These are phyloP conservation scores for Papilio xuthus DNA, from an alignment of 1,140 invertebrate genomes.

Conservation along the genomic window DNA sequence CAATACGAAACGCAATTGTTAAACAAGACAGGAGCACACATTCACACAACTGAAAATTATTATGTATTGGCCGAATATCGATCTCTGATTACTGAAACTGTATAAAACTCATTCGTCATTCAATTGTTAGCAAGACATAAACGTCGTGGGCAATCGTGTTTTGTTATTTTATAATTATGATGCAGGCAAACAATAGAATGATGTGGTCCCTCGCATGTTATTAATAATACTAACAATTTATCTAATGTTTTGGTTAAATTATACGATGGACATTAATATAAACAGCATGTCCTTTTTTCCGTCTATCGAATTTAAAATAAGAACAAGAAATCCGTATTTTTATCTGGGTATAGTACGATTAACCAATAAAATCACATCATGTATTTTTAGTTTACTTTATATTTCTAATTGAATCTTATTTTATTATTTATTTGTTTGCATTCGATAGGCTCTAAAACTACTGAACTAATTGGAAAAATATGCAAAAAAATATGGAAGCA, in stretches of 20 bases:
- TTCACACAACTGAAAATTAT: conserved; percentile 30
- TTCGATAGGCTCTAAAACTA: too few relatives aligned
- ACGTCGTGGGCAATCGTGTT: conserved; percentile 57
- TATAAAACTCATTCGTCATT: conserved; percentile 69
- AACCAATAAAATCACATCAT: too few relatives aligned
- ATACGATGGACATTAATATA: not conserved
- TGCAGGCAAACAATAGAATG: conserved; percentile 34
- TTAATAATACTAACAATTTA: not conserved
- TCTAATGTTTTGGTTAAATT: conserved; percentile 4
- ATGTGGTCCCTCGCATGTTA: not conserved
- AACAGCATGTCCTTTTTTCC: not conserved
- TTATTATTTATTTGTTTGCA: too few relatives aligned
- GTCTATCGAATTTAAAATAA: not conserved
- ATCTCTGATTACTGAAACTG: conserved; percentile 52
- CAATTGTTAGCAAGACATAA: conserved; percentile 65
- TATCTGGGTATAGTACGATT: too few relatives aligned
- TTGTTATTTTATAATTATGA: conserved; percentile 43
- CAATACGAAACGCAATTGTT: conserved; percentile 3
- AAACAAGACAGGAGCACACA: not conserved
- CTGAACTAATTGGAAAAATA: too few relatives aligned
- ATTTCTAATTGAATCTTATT: too few relatives aligned
- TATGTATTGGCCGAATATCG: conserved; percentile 50
- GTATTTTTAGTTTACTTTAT: too few relatives aligned
- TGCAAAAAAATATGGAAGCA: too few relatives aligned
- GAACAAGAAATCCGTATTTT: not conserved